These are phyloP conservation scores for Encarsia formosa DNA, from an alignment of 2,888 invertebrate species.

Conservation along the genomic window DNA sequence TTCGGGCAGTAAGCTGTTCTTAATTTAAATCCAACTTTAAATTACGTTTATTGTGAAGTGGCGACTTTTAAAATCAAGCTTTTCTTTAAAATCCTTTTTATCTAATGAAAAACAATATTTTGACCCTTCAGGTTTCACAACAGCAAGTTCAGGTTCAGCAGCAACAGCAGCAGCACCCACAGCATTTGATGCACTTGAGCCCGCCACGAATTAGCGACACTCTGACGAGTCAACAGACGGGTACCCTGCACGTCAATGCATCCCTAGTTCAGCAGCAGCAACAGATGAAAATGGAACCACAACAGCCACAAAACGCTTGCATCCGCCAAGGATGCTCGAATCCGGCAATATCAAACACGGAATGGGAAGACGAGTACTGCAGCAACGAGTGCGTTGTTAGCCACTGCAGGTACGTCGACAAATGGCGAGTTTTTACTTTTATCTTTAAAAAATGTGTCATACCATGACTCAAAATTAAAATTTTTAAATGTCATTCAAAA, in stretches of 20 bases:
- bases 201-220: conserved; percentile 42
- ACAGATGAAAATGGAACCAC: conserved; percentile 31
- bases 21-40: no score
- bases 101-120: no score
- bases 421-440: no score
- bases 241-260: conserved; percentile 36
- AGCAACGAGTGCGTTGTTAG: conserved; percentile 95
- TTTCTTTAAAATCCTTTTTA: no score
- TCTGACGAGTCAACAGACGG: conserved; percentile 43
- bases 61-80: no score
- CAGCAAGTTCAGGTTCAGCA: conserved; percentile 40
- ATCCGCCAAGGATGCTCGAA: conserved; percentile 89
- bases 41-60: no score
- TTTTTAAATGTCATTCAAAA: no score
- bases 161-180: conserved; percentile 42
- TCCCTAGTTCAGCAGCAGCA: conserved; percentile 16
- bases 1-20: background rate
- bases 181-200: conserved; percentile 49
- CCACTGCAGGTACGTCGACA: conserved; percentile 84
- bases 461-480: background rate
- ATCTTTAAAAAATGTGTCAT: no score
- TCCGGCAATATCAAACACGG: conserved; percentile 83
- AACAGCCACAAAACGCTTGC: conserved; percentile 56
- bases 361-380: conserved; percentile 97
- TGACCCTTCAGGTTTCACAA: background rate